Conservation (phyloP, 2,113 vertebrate species). For the Micromys minutus region DNA sequence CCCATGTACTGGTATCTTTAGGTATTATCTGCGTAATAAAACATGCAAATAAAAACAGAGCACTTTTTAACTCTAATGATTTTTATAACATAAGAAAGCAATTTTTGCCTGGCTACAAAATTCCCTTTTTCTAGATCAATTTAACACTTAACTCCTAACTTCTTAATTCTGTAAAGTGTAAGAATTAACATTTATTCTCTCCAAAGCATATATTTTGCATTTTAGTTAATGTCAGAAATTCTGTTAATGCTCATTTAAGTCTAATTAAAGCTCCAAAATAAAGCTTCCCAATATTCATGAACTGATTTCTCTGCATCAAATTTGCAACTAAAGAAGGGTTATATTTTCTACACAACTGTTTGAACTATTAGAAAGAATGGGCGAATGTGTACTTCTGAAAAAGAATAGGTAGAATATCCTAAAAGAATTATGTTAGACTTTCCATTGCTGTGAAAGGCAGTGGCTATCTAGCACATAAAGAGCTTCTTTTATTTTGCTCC, state of each 20-base stretch:
- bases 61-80: background rate
- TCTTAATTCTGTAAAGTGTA: background rate
- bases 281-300: background rate
- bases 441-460: background rate
- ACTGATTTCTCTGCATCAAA: background rate
- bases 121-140: background rate
- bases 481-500: background rate
- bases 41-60: background rate
- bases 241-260: background rate
- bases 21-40: background rate
- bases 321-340: background rate
- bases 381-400: conserved; percentile 2
- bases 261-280: conserved; percentile 7
- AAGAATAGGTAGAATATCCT: background rate
- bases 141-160: background rate
- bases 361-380: conserved; percentile 29
- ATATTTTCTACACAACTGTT: background rate
- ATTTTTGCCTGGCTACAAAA: background rate
- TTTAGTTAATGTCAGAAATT: conserved; percentile 20
- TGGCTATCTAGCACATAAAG: background rate
- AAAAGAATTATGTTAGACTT: background rate
- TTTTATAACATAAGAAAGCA: background rate
- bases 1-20: background rate
- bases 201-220: conserved; percentile 22
- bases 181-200: conserved; percentile 2